Evolutionary conservation across 2,888 invertebrate species (phyloP), one percentile per base, ranked within the genome.

Genomic region (Teinopalpus imperialis): DNA sequence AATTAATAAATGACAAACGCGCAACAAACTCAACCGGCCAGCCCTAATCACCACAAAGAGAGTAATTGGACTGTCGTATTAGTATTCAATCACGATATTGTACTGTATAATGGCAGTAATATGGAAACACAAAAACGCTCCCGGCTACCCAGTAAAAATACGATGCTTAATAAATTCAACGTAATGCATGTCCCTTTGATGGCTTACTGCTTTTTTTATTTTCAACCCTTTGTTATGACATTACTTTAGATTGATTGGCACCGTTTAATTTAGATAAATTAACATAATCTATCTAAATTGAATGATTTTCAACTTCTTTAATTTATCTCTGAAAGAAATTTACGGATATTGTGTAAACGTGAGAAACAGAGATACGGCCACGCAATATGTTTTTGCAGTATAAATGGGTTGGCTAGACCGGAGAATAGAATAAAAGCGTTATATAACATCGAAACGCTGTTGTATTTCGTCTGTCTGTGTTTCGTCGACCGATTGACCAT

Each of bases 31-130:
- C 52, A 35, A 37, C 52, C 40, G 44, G 24, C 47, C 49, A 42
- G 23, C 42, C 14, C 56, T 60, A 59, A 61, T 59, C 59, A 57
- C 54, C 48, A 59, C 54, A 61, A 58, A 57, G 54, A 41, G 56
- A 55, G 50, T 58, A 57, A 57, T 49, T 58, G 51, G 51, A 51
- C 46, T 51, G 36, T 23, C 41, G 52, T 57, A 60, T 58, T 52
- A 58, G 48, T 44, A 49, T 42, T 52, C 56, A 58, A 57, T 63
- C 57, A 54, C 48, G 52, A 55, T 55, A 58, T 61, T 57, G 55
- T 57, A 52, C 45, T 48, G 46, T 40, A 45, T 23, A 31, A 20
- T 39, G 27, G 48, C 57, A 56, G 56, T 53, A 51, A 55, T 53
- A 59, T 57, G 48, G 53, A 50, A 52, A 56, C 47, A 53, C 57